Conservation (phyloP, 2,797 vertebrate species). For the Masticophis lateralis region DNA sequence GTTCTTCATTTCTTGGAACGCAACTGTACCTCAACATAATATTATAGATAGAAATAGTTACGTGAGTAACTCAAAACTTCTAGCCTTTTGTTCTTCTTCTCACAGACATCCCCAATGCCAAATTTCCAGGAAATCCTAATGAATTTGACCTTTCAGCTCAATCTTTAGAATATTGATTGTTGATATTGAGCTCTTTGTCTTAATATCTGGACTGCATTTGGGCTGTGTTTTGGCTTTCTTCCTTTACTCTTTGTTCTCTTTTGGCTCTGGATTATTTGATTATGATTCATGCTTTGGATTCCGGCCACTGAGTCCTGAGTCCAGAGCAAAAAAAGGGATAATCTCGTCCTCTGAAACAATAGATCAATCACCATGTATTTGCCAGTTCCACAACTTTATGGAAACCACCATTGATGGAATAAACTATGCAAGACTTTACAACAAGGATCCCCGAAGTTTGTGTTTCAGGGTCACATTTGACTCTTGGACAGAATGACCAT, state of each 20-base stretch:
- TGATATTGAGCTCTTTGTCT: background rate
- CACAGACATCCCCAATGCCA: background rate
- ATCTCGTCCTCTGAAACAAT: background rate
- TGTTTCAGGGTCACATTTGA: background rate
- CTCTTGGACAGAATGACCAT: background rate
- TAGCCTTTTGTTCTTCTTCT: background rate
- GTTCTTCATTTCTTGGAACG: background rate
- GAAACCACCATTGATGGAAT: background rate
- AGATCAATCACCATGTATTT: background rate
- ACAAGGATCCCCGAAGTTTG: background rate
- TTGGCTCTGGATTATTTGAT: background rate
- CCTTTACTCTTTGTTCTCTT: background rate
- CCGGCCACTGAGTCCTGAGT: background rate
- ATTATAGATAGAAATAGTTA: background rate
- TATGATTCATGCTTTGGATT: background rate
- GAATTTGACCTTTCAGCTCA: background rate
- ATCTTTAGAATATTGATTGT: background rate
- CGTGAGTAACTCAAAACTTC: background rate
- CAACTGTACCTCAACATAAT: background rate
- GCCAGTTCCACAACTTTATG: background rate
- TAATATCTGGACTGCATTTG: background rate
- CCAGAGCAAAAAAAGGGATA: background rate
- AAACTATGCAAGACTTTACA: background rate
- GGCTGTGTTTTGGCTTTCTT: background rate
- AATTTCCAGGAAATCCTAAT: background rate